Percentiles rank a stretch among this genome's conserved stretches.
Conservation (phyloP, 2,888 invertebrate species). For the Agriopis leucophaearia region DNA sequence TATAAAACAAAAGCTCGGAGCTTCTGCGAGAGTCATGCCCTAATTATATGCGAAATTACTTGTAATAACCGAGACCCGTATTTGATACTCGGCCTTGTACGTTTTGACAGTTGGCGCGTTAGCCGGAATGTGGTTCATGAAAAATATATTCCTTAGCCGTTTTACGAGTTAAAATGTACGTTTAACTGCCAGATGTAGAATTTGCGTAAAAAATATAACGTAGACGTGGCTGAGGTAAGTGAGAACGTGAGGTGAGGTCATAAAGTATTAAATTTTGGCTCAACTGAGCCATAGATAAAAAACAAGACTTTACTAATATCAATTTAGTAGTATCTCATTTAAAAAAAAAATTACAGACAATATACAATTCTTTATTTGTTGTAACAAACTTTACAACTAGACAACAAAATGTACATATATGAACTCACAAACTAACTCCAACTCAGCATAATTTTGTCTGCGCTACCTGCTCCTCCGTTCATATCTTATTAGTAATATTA, state of each 20-base stretch:
- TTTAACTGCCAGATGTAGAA: slow-evolving; percentile 17
- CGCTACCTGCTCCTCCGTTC: too few relatives aligned
- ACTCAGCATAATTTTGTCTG: too few relatives aligned
- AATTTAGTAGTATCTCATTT: too few relatives aligned
- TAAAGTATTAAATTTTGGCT: slow-evolving; percentile 8
- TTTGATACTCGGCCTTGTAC: slow-evolving; percentile 30
- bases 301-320: background rate
- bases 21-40: slow-evolving; percentile 38
- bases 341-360: too few relatives aligned
- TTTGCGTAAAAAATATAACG: slow-evolving; percentile 7
- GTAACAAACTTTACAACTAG: too few relatives aligned
- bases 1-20: slow-evolving; percentile 42
- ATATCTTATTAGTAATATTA: too few relatives aligned
- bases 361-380: too few relatives aligned
- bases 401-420: too few relatives aligned
- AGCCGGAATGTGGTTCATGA: slow-evolving; percentile 14
- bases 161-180: slow-evolving; percentile 20
- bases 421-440: too few relatives aligned
- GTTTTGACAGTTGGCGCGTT: slow-evolving; percentile 21
- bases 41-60: slow-evolving; percentile 41
- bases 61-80: slow-evolving; percentile 29
- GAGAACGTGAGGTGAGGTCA: background rate
- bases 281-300: background rate
- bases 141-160: slow-evolving; percentile 19
- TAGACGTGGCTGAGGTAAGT: slow-evolving; percentile 8